phyloP scores from a whole-genome alignment of 92 coral and sea anemone species.

The Parazoanthus atlanticus region DNA sequence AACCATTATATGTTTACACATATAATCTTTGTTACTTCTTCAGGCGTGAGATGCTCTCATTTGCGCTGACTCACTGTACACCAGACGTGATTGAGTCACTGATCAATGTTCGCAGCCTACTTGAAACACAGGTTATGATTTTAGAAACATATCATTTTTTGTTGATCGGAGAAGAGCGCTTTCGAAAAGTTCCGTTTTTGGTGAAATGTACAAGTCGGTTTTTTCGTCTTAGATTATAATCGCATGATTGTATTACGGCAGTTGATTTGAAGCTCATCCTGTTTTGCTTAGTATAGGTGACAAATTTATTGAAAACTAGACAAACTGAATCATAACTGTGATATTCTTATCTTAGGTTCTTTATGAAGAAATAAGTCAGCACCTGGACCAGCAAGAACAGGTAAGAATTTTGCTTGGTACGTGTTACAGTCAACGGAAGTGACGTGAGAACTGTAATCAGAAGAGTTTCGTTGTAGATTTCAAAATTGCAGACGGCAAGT shows the following conservation, averaged over 20 bases:
- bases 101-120: constrained; percentile 76
- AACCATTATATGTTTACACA: no score
- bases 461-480: no score
- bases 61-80: constrained; percentile 88
- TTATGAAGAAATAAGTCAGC: constrained; percentile 64
- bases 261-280: background rate
- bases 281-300: no score
- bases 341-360: constrained; percentile 40
- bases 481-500: no score
- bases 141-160: background rate
- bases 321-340: background rate
- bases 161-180: no score
- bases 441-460: no score
- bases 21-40: constrained; percentile 1
- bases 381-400: constrained; percentile 66
- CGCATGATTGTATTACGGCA: no score
- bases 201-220: no score
- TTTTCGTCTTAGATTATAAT: no score
- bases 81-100: constrained; percentile 86
- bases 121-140: constrained; percentile 82
- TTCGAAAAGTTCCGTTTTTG: no score
- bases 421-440: no score
- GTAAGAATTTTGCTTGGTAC: constrained; percentile 22
- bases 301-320: no score
- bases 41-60: constrained; percentile 84